phyloP scores from a whole-genome alignment of 2,888 invertebrate species.

The Neoitamus cyanurus region DNA sequence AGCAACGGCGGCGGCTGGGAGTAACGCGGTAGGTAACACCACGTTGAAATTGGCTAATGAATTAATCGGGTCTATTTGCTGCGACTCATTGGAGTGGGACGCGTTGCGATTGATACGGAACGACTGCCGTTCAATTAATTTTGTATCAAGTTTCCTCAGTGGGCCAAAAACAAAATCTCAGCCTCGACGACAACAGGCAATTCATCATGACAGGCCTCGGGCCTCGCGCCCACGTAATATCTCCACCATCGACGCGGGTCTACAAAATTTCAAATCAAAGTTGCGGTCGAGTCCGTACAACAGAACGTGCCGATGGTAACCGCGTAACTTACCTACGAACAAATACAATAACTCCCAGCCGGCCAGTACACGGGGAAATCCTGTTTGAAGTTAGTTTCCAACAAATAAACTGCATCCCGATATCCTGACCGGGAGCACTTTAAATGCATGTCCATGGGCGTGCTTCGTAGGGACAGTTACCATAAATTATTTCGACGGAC shows the following conservation, averaged over 20 bases:
- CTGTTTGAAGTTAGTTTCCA: conserved; percentile 27
- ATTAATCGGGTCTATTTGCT: background rate
- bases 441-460: conserved; percentile 48
- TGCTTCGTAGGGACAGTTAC: conserved; percentile 43
- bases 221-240: background rate
- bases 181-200: background rate
- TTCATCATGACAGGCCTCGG: conserved; percentile 34
- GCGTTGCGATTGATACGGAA: background rate
- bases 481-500: conserved; percentile 50
- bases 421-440: conserved; percentile 30
- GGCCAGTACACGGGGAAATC: conserved; percentile 30
- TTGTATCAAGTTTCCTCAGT: conserved; percentile 9
- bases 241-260: conserved; percentile 14
- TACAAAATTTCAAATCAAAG: conserved; percentile 47
- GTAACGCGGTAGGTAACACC: background rate
- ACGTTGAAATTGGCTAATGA: background rate
- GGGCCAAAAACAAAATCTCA: background rate
- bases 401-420: conserved; percentile 33
- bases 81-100: background rate
- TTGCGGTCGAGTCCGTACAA: conserved; percentile 48
- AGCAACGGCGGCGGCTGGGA: background rate
- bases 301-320: conserved; percentile 48
- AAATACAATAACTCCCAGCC: conserved; percentile 11
- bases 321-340: conserved; percentile 44
- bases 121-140: conserved; percentile 8